These are phyloP conservation scores for Thamnophis elegans DNA, from an alignment of 2,797 vertebrate genomes.

Conservation along the genomic window DNA sequence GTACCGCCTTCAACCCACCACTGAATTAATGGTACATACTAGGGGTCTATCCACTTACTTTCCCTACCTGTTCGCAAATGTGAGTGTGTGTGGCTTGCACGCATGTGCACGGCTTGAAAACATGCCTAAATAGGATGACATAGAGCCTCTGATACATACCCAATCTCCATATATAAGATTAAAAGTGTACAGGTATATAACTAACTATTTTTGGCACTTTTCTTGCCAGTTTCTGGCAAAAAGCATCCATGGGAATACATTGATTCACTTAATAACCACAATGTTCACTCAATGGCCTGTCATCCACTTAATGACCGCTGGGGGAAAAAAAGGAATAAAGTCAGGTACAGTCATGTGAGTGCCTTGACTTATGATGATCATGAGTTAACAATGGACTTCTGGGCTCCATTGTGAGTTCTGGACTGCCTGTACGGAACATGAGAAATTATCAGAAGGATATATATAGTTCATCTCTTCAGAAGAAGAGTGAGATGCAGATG, in stretches of 20 bases:
- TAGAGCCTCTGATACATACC: neutral
- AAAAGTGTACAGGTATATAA: neutral
- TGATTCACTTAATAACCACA: neutral
- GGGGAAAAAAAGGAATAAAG: neutral
- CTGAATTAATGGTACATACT: no score
- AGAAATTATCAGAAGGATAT: neutral
- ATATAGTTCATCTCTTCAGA: neutral
- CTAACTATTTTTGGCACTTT: neutral
- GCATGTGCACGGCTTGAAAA: no score
- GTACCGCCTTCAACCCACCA: no score
- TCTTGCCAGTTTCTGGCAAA: neutral
- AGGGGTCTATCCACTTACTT: no score
- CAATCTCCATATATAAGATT: neutral
- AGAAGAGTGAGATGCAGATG: neutral
- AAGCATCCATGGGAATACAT: neutral
- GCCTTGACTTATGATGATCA: neutral
- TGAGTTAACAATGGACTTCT: neutral
- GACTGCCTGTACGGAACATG: neutral
- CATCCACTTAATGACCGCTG: neutral
- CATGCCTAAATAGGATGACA: no score
- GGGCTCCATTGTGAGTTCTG: neutral
- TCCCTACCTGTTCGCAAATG: no score
- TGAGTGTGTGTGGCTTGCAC: no score
- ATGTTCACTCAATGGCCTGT: neutral
- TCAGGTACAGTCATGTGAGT: neutral